Evolutionary conservation across 2,797 vertebrate genomes (phyloP).

Genomic region (Sciurus vulgaris): DNA sequence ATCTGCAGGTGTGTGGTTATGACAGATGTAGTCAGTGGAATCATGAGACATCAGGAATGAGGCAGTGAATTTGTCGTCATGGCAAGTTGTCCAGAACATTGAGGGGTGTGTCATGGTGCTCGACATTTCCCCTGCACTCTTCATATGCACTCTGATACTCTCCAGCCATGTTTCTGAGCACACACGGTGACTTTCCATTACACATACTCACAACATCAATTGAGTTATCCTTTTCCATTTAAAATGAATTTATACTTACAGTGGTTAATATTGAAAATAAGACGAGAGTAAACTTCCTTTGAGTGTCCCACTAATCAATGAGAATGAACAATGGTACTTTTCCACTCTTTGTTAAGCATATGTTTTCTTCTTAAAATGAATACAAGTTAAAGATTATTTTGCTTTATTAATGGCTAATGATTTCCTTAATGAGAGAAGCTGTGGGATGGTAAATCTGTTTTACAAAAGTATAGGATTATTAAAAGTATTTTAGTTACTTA

Average conservation of each 20-base stretch:
- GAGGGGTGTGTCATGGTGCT: neutral
- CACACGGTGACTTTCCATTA: neutral
- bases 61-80: neutral
- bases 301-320: neutral
- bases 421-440: constrained; percentile 33
- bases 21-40: neutral
- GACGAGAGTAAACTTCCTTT: neutral
- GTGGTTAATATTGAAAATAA: constrained; percentile 34
- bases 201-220: neutral
- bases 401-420: constrained; percentile 14
- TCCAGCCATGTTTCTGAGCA: neutral
- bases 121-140: neutral
- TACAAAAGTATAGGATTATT: neutral
- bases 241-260: constrained; percentile 30
- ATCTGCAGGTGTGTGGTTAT: neutral
- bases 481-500: constrained; percentile 45
- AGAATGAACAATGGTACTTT: neutral
- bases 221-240: neutral
- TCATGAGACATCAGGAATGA: neutral
- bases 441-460: neutral
- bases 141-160: neutral
- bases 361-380: neutral
- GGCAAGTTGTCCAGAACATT: neutral
- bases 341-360: neutral
- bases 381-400: constrained; percentile 31